Percentiles rank a stretch among this genome's conserved stretches.
Conservation (phyloP, 1,140 invertebrate genomes). For the Rhynchophorus ferrugineus region DNA sequence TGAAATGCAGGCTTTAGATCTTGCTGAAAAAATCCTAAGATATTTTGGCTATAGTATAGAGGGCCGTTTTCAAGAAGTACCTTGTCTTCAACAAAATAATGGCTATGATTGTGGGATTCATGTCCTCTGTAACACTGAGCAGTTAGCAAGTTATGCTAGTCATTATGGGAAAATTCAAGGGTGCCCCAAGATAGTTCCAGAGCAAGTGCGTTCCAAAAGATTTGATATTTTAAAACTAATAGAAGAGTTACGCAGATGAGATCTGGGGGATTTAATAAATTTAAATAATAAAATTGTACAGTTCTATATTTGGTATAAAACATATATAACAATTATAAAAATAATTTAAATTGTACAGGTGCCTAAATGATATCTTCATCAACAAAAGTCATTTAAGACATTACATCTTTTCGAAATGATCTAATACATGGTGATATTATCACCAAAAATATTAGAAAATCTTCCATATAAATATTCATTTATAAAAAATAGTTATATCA, state of each 20-base stretch:
- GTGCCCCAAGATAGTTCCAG: constrained; percentile 42
- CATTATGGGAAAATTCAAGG: constrained; percentile 41
- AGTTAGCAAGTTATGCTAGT: constrained; percentile 48
- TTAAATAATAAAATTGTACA: no score
- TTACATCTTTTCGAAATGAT: no score
- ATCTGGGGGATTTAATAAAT: not conserved
- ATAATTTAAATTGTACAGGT: not conserved
- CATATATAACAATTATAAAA: not conserved
- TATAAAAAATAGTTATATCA: no score
- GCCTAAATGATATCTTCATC: no score
- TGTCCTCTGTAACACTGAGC: constrained; percentile 60
- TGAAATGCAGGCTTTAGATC: constrained; percentile 45
- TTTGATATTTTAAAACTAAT: constrained; percentile 39
- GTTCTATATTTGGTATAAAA: not conserved
- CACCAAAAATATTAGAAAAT: no score
- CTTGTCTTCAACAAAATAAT: constrained; percentile 56
- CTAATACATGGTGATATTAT: no score
- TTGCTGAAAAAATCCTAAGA: constrained; percentile 49
- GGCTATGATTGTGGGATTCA: constrained; percentile 31
- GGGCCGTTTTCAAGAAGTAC: constrained; percentile 45
- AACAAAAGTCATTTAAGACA: no score
- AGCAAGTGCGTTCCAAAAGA: constrained; percentile 35
- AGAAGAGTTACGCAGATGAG: constrained; percentile 15
- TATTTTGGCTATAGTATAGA: constrained; percentile 46
- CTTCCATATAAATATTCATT: no score